phyloP scores from a whole-genome alignment of 2,113 vertebrate genomes.

The Myanophis thanlyinensis region DNA sequence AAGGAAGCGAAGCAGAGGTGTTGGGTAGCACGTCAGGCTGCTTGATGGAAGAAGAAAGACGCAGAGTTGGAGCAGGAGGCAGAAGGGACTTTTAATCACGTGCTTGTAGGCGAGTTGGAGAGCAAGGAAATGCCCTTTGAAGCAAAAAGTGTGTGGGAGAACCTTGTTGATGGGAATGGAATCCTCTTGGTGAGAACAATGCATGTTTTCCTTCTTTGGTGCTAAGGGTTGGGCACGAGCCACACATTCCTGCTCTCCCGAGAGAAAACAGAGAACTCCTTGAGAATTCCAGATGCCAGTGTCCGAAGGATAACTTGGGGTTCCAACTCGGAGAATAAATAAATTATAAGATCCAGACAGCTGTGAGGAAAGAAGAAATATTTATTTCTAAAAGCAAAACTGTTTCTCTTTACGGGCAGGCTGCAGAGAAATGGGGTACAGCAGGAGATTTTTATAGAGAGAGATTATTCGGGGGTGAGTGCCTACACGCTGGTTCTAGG shows the following conservation, averaged over 20 bases:
- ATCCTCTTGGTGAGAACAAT: slow-evolving; percentile 64
- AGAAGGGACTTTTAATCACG: slow-evolving; percentile 65
- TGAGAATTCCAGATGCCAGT: not conserved
- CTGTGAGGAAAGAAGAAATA: no score
- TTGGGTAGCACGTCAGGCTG: not conserved
- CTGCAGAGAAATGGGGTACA: no score
- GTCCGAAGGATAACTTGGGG: no score
- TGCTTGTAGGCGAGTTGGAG: slow-evolving; percentile 72
- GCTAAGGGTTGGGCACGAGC: slow-evolving; percentile 14
- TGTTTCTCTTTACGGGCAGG: no score
- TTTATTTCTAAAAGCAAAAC: no score
- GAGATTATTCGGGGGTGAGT: no score
- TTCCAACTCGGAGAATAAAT: no score
- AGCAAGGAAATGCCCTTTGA: slow-evolving; percentile 71
- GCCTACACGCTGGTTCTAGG: no score
- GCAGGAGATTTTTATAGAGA: no score
- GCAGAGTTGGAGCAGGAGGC: slow-evolving; percentile 20
- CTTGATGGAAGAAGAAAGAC: not conserved
- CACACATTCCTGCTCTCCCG: slow-evolving; percentile 58
- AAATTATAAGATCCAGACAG: no score
- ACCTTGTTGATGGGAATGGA: slow-evolving; percentile 52
- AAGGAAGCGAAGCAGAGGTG: not conserved
- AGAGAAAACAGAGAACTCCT: not conserved
- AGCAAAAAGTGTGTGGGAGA: slow-evolving; percentile 60
- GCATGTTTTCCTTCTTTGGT: slow-evolving; percentile 40